A percentile compares a stretch with the other conserved stretches of the same genome.
Conservation (phyloP, 64 coral and sea anemone genomes). For the Astreopora myriophthalma region DNA sequence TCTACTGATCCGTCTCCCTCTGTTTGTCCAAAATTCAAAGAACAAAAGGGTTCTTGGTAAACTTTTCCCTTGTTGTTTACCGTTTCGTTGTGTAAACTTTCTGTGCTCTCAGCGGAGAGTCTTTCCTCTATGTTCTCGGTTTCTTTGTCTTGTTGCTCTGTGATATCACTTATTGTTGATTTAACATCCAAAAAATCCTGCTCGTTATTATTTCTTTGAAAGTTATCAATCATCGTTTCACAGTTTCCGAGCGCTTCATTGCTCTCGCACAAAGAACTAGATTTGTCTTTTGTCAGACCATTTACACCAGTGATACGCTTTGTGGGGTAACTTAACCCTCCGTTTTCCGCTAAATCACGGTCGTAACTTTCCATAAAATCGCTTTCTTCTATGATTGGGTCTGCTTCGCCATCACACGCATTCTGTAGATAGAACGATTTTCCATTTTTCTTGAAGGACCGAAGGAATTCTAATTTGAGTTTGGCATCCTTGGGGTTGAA, state of each 20-base stretch:
- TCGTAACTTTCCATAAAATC: conserved; percentile 14
- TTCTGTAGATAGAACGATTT: conserved; percentile 14
- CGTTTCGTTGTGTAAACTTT: conserved; percentile 16
- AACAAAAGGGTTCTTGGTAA: conserved; percentile 32
- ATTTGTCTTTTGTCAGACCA: conserved; percentile 31
- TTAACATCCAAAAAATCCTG: conserved; percentile 30
- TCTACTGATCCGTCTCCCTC: neutral
- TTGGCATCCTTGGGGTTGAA: conserved; percentile 18
- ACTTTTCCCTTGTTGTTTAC: conserved; percentile 10
- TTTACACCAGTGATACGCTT: neutral
- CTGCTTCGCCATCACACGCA: conserved; percentile 2
- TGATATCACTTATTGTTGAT: neutral
- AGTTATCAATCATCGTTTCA: conserved; percentile 24
- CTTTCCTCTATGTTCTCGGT: neutral
- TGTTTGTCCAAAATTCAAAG: conserved; percentile 34
- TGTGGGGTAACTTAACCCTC: neutral
- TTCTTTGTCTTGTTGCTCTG: neutral
- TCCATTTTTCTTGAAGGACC: conserved; percentile 20
- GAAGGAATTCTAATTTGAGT: conserved; percentile 15
- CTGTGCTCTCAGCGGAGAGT: neutral
- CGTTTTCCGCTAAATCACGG: neutral
- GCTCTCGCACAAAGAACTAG: conserved; percentile 14
- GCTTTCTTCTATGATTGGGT: conserved; percentile 5
- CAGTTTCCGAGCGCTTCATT: conserved; percentile 3
- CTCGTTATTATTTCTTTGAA: conserved; percentile 9